Evolutionary conservation across 2,113 vertebrate genomes (phyloP).

Genomic region (Epinephelus moara): DNA sequence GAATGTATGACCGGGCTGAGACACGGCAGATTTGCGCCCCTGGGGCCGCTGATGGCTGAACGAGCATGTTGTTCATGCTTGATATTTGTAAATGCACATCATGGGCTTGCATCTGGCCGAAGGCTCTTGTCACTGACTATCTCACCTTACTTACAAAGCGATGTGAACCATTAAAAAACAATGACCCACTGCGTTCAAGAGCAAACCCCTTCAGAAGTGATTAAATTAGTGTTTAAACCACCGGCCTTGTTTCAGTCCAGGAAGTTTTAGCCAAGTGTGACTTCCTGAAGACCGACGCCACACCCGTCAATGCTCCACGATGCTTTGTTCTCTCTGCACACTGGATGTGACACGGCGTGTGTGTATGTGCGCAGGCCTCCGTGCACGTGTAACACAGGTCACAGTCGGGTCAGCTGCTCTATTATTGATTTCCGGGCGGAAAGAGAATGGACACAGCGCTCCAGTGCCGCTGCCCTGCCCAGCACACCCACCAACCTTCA

Average conservation of each 20-base stretch:
- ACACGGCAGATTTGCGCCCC: conserved; percentile 34
- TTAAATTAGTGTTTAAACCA: conserved; percentile 10
- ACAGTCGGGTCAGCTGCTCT: conserved; percentile 59
- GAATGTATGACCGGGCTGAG: conserved; percentile 59
- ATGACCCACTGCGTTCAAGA: accelerated
- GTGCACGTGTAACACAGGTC: conserved; percentile 60
- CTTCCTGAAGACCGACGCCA: conserved; percentile 72
- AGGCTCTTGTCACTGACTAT: no score
- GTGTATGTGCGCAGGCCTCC: background rate
- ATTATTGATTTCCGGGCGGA: conserved; percentile 70
- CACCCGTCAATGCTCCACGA: conserved; percentile 50
- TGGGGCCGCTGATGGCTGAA: conserved; percentile 18
- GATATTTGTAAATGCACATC: background rate
- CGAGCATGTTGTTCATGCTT: background rate
- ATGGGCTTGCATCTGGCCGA: background rate
- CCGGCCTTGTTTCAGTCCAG: conserved; percentile 55
- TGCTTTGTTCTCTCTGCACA: conserved; percentile 72
- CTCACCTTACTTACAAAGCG: background rate
- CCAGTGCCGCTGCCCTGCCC: background rate
- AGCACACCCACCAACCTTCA: conserved; percentile 18
- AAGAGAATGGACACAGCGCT: conserved; percentile 33
- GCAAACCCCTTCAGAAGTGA: conserved; percentile 28
- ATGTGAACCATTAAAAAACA: background rate
- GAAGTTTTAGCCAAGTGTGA: conserved; percentile 72
- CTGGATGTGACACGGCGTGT: conserved; percentile 51